Base-by-base conservation (phyloP, 2,113 vertebrate genomes). In the Oenanthe melanoleuca region DNA sequence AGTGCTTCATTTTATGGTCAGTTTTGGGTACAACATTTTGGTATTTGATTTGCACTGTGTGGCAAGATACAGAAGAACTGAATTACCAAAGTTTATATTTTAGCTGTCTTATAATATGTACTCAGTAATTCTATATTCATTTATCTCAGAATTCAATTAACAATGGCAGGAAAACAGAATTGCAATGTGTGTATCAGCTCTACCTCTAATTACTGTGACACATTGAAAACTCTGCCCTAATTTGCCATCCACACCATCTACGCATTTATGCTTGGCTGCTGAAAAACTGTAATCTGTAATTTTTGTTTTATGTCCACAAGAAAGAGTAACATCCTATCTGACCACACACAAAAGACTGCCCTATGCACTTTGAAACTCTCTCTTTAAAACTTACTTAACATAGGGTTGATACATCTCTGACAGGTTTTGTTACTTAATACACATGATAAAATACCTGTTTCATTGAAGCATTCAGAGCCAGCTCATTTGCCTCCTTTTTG, bases 401-500 rank as follows among this genome's bases (percentile, higher is more conserved):
- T 0, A 29, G 11, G 14, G 16, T 2, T 45, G 11, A 61, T 29
- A 33, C 1, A 44, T 24, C 28, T 53, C n/a, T 81, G n/a, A 50
- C 16, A 57, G 7, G 25, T 69, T 95, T 45, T 91, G 21, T 53
- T 86, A 31, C 45, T 66, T 38, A 75, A 77, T 3, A 61, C 24
- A 73, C 33, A 28, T 9, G 11, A 66, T 26, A 57, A 77, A 92
- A 89, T 86, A 99, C 99, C 99, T 99, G 99, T 96, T 99, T 99
- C 95, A 99, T 98, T n/a, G 98, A 98, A 14, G 97, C 44, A 94
- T 98, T 99, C 95, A 99, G 69, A n/a, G 99, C 98, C 69, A 99
- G 98, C 53, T 99, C 99, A n/a, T 98, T 98, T 73, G 98, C 99
- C 19, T 99, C 99, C 85, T 98, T 99, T 97, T 99, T 99, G 65